Percentiles rank a stretch among this genome's conserved stretches.
These are phyloP conservation scores for Toxostoma redivivum DNA, from an alignment of 2,113 vertebrate genomes.

Conservation along the genomic window DNA sequence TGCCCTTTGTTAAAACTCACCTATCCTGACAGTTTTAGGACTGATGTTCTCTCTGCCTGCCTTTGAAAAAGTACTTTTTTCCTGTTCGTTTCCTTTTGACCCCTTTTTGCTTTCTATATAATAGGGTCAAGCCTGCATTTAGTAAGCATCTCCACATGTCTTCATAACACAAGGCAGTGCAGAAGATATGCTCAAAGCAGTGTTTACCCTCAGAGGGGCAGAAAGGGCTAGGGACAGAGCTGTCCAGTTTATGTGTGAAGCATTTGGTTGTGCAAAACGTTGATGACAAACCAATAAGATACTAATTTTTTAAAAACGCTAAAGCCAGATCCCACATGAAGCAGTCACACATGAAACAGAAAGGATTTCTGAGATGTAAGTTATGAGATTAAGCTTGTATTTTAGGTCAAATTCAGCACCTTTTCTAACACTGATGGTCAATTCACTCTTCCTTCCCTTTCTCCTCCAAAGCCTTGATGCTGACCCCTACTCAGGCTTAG, in stretches of 20 bases:
- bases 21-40: background rate
- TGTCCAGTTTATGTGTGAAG: background rate
- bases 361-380: background rate
- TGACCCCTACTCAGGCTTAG: background rate
- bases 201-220: background rate
- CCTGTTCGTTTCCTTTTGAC: background rate
- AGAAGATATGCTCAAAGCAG: background rate
- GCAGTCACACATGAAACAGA: background rate
- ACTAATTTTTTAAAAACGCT: background rate
- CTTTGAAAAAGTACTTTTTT: background rate
- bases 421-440: background rate
- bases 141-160: background rate
- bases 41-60: background rate
- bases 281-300: background rate
- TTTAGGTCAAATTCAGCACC: background rate
- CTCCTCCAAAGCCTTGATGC: background rate
- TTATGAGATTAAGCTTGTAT: background rate
- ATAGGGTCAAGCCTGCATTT: background rate
- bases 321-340: background rate
- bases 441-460: background rate
- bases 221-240: background rate
- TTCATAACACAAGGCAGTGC: background rate
- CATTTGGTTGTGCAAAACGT: background rate
- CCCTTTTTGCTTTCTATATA: background rate
- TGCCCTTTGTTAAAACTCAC: background rate